Conservation (phyloP, 2,797 vertebrate species). For the Fundulus diaphanus region DNA sequence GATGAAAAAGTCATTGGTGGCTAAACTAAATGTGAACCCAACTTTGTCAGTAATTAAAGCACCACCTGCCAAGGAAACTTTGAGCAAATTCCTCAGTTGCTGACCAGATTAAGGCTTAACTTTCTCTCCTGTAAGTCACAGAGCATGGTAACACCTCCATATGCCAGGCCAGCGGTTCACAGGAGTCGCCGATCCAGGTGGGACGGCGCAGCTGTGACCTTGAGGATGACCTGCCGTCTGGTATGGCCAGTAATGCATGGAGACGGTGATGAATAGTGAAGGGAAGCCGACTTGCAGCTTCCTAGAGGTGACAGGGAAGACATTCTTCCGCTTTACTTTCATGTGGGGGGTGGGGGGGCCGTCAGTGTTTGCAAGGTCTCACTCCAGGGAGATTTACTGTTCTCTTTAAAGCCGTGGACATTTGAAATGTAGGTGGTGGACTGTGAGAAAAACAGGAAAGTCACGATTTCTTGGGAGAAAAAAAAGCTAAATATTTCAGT, state of each 20-base stretch:
- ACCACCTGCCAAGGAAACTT: constrained; percentile 69
- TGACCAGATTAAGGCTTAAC: constrained; percentile 67
- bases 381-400: background rate
- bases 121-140: constrained; percentile 49
- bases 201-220: constrained; percentile 75
- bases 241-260: constrained; percentile 60
- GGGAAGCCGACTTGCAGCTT: constrained; percentile 54
- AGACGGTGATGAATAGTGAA: constrained; percentile 73
- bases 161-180: constrained; percentile 60
- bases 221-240: constrained; percentile 50
- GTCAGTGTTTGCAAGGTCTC: constrained; percentile 7
- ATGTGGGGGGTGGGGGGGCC: background rate
- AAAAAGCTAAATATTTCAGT: background rate
- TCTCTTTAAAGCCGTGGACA: background rate
- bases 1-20: constrained; percentile 57
- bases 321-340: constrained; percentile 26
- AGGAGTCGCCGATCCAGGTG: constrained; percentile 61
- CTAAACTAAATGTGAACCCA: constrained; percentile 61
- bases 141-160: constrained; percentile 57
- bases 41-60: constrained; percentile 75
- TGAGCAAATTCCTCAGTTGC: constrained; percentile 50
- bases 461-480: background rate
- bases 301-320: constrained; percentile 58
- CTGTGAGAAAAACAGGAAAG: background rate
- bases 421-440: background rate